Base-by-base conservation (phyloP, 2,888 invertebrate genomes). In the Ophion obscuratus region DNA sequence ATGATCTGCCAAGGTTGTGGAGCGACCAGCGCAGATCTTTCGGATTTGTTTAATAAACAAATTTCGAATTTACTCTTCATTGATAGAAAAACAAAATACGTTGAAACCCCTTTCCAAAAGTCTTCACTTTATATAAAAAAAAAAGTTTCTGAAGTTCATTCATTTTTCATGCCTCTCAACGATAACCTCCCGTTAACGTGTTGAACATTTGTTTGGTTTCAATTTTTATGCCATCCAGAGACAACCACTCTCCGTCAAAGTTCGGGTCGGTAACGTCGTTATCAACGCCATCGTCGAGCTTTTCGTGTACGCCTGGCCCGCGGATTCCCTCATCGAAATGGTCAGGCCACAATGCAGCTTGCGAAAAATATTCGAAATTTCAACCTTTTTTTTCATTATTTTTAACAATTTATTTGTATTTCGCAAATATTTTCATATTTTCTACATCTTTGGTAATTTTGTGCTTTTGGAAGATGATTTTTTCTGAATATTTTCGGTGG, bases 301-400 rank as follows among this genome's bases (percentile, higher is more conserved):
- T 2, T 90, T 91, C 71, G 85, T 90, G 57, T 92, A 90, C 66
- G 87, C 91, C 9, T 91, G 90, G 88, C 90, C 92, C 2, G 91
- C 92, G 17, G 92, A 92, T 57, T 88, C 84, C 62, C 67, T 92
- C 31, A 88, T 90, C 27, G 82, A 89, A 70, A 87, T 76, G 89
- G 92, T 92, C 87, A 70, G 59, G 57, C n/a, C 53, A 53, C 5
- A 14, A 53, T 53, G 2, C 6, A 17, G 1, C 5, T 53, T 14
- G 3, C 14, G 53, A 17, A 53, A 2, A 17, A 53, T 53, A 17
- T 53, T 47, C n/a, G 3, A 17, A 20, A 40, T 40, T 53, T 53
- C 2, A 3, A 14, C 14, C 5, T 47, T 47, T 47, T 53, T 4
- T 17, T 17, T 4, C 14, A 53, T 53, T 47, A 4, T 47, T 14